Conservation (phyloP, 1,140 invertebrate species). For the Yoshiicerus persimilis region DNA sequence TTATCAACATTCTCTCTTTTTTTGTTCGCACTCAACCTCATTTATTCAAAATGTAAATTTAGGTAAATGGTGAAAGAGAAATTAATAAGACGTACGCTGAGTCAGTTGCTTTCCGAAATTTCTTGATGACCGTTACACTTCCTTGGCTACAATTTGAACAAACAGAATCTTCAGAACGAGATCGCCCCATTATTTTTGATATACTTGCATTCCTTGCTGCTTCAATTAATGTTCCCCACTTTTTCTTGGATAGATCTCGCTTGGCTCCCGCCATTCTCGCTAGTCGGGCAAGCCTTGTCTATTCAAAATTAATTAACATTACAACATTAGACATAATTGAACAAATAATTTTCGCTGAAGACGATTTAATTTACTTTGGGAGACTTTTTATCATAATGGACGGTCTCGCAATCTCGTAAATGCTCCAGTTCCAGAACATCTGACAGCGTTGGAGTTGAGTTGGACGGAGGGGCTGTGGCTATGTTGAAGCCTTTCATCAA, state of each 20-base stretch:
- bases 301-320: not conserved
- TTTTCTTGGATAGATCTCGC: conserved; percentile 61
- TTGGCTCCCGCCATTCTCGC: conserved; percentile 53
- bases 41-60: not conserved
- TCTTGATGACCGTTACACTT: conserved; percentile 31
- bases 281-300: conserved; percentile 53
- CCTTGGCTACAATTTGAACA: conserved; percentile 66
- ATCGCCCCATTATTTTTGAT: conserved; percentile 71
- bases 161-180: conserved; percentile 77
- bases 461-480: conserved; percentile 64
- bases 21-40: too few relatives aligned
- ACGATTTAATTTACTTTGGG: conserved; percentile 35
- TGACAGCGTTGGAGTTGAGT: conserved; percentile 51
- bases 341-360: not conserved
- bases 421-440: conserved; percentile 42
- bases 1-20: too few relatives aligned
- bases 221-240: conserved; percentile 79
- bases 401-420: conserved; percentile 36
- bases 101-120: conserved; percentile 35
- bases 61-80: not conserved
- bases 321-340: too few relatives aligned
- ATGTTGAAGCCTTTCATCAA: conserved; percentile 95
- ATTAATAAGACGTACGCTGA: conserved; percentile 17
- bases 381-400: conserved; percentile 47
- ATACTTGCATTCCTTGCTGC: conserved; percentile 74